Base-by-base conservation (phyloP, 2,888 invertebrate genomes). In the Aphrophora alni region DNA sequence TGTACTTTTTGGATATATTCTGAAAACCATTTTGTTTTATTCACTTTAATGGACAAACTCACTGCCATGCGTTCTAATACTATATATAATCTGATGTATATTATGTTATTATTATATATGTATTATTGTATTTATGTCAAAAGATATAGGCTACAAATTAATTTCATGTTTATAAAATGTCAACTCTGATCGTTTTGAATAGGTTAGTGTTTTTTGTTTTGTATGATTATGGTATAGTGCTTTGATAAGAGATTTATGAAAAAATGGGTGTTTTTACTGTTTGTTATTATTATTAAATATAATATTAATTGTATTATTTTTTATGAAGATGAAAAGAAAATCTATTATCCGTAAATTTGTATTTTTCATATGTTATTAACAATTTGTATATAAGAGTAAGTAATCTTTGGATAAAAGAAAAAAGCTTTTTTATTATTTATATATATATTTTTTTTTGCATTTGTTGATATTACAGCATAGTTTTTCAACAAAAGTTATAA, bases 191-290 rank as follows among this genome's bases (percentile, higher is more conserved):
- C 59, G 3, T 59, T 21, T 59, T 59, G 59, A 59, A 33, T 44
- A 21, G 59, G 59, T 5, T 59, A 59, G n/a, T 59, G 21, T 21
- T 21, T 59, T 21, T 59, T 59, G 4, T n/a, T 59, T 59, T 44
- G 2, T 21, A 59, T 59, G 21, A 21, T 59, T n/a, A 21, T 5
- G 59, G 5, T 59, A 59, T 21, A 21, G 5, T 59, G 59, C 59
- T 59, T 59, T 14, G 59, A 59, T 59, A 21, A n/a, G 14, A 59
- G 59, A 59, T 59, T 59, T 59, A 59, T 59, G 21, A 59, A 59
- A n/a, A n/a, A 59, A 21, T 59, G 59, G 59, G 59, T 59, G 59
- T 59, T 59, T 44, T 59, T 59, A 59, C 59, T 59, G 59, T 59
- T 59, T 44, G 17, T 44, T 44, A 14, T 59, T 21, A 59, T 59